A percentile compares a stretch with the other conserved stretches of the same genome.
phyloP scores from a whole-genome alignment of 2,113 vertebrate genomes.

The Herpetotheres cachinnans region DNA sequence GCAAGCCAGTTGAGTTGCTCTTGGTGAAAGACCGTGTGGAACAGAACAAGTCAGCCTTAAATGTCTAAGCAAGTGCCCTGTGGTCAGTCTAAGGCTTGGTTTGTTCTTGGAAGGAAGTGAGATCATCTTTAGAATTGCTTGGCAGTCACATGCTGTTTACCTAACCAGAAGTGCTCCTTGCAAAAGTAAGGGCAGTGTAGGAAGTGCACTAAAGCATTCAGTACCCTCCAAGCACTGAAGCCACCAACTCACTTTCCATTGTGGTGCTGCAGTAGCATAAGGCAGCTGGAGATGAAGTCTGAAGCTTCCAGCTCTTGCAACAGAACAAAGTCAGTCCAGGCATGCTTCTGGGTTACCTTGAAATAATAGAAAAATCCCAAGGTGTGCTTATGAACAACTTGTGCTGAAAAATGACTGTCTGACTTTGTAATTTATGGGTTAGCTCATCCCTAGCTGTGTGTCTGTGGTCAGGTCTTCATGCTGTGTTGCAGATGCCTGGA shows the following conservation, averaged over 20 bases:
- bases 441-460: background rate
- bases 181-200: background rate
- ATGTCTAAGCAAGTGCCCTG: background rate
- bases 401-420: background rate
- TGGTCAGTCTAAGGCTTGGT: background rate
- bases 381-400: background rate
- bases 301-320: background rate
- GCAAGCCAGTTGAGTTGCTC: background rate
- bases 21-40: background rate
- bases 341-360: background rate
- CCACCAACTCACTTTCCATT: background rate
- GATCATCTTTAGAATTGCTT: background rate
- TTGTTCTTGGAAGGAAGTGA: background rate
- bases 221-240: background rate
- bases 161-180: background rate
- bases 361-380: background rate
- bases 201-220: background rate
- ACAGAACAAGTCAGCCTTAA: background rate
- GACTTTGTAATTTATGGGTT: background rate
- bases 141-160: background rate
- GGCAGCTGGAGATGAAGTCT: background rate
- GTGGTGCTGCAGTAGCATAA: background rate
- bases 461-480: background rate
- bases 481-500: constrained; percentile 85
- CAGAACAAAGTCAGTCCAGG: background rate